These are phyloP conservation scores for Prorops nasuta DNA, from an alignment of 1,140 invertebrate species.

Conservation along the genomic window DNA sequence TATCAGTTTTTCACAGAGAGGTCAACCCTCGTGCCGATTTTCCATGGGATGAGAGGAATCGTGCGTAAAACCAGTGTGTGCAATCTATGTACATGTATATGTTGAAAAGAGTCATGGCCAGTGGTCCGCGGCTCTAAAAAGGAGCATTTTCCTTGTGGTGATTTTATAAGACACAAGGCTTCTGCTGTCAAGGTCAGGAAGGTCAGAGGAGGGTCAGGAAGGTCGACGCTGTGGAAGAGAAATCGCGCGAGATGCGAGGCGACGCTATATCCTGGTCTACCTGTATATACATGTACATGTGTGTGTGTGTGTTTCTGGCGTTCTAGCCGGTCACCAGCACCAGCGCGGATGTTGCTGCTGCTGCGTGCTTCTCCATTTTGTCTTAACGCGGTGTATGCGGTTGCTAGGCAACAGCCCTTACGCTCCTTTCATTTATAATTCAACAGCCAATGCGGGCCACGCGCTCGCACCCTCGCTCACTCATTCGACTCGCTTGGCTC, in stretches of 20 bases:
- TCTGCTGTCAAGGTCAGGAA: neutral
- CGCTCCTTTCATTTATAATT: constrained; percentile 59
- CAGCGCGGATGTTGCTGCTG: constrained; percentile 30
- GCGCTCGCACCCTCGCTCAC: constrained; percentile 45
- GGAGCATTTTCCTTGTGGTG: too few relatives aligned
- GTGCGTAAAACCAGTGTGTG: too few relatives aligned
- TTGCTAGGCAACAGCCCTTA: constrained; percentile 58
- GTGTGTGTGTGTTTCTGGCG: neutral
- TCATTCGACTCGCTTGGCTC: constrained; percentile 1
- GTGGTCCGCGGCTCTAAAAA: too few relatives aligned
- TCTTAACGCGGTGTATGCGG: constrained; percentile 54
- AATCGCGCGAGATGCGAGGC: neutral
- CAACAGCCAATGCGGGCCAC: constrained; percentile 57
- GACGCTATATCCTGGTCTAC: too few relatives aligned
- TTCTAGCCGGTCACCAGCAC: neutral
- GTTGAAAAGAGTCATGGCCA: too few relatives aligned
- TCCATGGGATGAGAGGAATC: too few relatives aligned
- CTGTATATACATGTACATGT: neutral
- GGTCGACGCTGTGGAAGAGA: constrained; percentile 14
- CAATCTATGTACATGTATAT: too few relatives aligned
- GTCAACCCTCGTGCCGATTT: too few relatives aligned
- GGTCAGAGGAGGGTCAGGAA: neutral
- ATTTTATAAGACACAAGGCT: too few relatives aligned
- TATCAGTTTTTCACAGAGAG: too few relatives aligned
- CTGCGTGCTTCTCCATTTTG: constrained; percentile 54